A percentile compares a stretch with the other conserved stretches of the same genome.
These are phyloP conservation scores for Oreocharis arfaki DNA, from an alignment of 2,113 vertebrate genomes.

Conservation along the genomic window DNA sequence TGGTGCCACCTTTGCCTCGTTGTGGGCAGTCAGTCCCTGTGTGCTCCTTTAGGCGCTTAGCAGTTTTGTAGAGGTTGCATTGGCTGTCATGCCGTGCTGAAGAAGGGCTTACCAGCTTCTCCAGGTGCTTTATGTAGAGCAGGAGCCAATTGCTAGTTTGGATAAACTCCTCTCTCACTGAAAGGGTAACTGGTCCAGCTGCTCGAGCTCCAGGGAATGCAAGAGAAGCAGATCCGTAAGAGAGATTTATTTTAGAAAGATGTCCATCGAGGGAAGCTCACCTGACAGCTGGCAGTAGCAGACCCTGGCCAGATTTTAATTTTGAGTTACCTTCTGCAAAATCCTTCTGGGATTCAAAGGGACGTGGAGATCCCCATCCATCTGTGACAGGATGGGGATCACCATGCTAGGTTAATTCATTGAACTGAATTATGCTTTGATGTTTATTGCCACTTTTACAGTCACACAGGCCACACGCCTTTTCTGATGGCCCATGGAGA, in stretches of 20 bases:
- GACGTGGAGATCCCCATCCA: background rate
- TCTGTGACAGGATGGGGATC: background rate
- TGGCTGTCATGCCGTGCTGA: background rate
- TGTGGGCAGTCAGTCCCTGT: background rate
- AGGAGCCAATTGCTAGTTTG: background rate
- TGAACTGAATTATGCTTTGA: background rate
- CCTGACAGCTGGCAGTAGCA: background rate
- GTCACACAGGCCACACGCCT: background rate
- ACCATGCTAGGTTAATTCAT: background rate
- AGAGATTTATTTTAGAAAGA: background rate
- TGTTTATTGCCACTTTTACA: background rate
- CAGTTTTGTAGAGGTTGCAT: background rate
- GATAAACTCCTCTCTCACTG: background rate
- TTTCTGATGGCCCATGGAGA: background rate
- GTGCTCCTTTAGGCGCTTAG: background rate
- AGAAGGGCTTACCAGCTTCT: background rate
- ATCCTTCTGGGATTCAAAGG: background rate
- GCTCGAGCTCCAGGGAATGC: background rate
- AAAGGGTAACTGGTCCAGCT: background rate
- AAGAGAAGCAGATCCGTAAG: background rate
- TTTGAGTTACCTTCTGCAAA: background rate
- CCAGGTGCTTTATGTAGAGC: background rate
- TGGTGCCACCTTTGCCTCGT: background rate
- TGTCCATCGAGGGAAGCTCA: background rate
- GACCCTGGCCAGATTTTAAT: background rate